Percentiles rank a stretch among this genome's conserved stretches.
phyloP scores from a whole-genome alignment of 2,113 vertebrate species.

The Brachirus orientalis region DNA sequence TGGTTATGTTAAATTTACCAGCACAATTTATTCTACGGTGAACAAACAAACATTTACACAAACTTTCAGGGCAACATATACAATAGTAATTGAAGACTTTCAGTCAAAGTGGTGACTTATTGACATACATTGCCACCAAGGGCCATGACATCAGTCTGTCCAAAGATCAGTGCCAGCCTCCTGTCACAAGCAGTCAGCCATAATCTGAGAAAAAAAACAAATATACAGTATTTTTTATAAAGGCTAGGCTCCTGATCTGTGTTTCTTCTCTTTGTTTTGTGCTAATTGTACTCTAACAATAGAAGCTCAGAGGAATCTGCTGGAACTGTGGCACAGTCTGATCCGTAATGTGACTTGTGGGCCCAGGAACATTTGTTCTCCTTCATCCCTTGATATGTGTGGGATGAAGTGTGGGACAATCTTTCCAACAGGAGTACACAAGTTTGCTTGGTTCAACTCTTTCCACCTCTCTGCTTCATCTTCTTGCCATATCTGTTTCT shows the following conservation, averaged over 20 bases:
- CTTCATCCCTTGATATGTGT: conserved; percentile 66
- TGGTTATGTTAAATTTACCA: too few relatives aligned
- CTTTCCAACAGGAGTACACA: conserved; percentile 62
- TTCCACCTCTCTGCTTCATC: conserved; percentile 36
- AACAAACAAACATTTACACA: too few relatives aligned
- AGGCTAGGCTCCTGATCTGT: conserved; percentile 50
- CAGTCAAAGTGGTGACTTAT: too few relatives aligned
- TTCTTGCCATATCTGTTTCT: conserved; percentile 17
- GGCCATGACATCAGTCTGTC: too few relatives aligned
- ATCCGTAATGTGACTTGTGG: conserved; percentile 64
- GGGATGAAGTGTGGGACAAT: conserved; percentile 65
- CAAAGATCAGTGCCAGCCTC: neutral
- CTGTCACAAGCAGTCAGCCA: neutral
- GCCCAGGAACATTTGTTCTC: conserved; percentile 72
- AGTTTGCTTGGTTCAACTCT: conserved; percentile 51
- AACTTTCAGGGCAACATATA: too few relatives aligned
- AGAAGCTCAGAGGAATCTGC: conserved; percentile 53
- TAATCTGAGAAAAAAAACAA: conserved; percentile 22
- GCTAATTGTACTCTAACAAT: conserved; percentile 57
- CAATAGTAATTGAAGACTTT: too few relatives aligned
- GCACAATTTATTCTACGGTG: too few relatives aligned
- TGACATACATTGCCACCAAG: too few relatives aligned
- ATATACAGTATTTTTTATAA: conserved; percentile 42
- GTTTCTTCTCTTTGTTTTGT: conserved; percentile 25
- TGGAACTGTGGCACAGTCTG: conserved; percentile 46